phyloP scores from a whole-genome alignment of 2,797 vertebrate species.

The Tarsius wallacei region DNA sequence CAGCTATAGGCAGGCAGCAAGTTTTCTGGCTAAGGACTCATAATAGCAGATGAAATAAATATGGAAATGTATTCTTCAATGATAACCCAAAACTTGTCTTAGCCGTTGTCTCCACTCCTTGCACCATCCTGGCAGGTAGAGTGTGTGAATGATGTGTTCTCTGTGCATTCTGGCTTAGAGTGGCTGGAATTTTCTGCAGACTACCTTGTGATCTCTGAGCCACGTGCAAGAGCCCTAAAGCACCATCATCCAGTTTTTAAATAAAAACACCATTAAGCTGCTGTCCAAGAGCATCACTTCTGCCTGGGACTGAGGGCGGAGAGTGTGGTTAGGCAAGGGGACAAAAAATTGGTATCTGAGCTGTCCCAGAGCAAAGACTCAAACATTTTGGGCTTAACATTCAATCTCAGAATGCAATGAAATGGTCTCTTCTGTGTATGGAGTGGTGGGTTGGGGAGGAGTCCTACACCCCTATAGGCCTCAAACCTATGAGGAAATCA shows the following conservation, averaged over 20 bases:
- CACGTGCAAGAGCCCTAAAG: background rate
- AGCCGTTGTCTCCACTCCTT: background rate
- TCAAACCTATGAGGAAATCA: background rate
- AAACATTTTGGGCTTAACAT: background rate
- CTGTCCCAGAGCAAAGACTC: background rate
- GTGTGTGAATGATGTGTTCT: fast-evolving
- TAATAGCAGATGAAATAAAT: background rate
- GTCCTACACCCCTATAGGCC: background rate
- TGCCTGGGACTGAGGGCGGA: background rate
- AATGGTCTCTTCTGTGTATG: background rate
- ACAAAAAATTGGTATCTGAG: background rate
- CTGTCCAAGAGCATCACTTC: background rate
- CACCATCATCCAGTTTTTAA: background rate
- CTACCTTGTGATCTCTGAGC: background rate
- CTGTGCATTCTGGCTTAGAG: no score
- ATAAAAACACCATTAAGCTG: background rate
- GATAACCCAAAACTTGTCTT: background rate
- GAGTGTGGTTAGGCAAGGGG: background rate
- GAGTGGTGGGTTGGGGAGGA: background rate
- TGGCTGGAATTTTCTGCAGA: background rate
- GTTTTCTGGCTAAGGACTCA: conserved; percentile 3
- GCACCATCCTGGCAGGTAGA: no score
- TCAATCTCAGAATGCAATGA: background rate
- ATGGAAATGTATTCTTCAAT: background rate
- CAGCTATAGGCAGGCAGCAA: background rate